Conservation (phyloP, 2,888 invertebrate species). For the Matsumyia berberina region DNA sequence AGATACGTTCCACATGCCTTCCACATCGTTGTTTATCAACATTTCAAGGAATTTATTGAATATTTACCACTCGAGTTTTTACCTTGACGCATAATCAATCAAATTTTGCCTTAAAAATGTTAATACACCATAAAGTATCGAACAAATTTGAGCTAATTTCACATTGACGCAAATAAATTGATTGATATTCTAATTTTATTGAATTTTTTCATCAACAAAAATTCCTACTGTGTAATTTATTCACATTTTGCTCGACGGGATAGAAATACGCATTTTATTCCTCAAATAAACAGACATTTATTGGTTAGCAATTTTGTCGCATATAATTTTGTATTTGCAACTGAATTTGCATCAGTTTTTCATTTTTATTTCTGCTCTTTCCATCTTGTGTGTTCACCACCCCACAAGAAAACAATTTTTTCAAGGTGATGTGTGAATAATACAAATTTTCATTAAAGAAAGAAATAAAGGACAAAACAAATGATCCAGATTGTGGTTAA, state of each 20-base stretch:
- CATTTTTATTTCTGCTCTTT: constrained; percentile 1
- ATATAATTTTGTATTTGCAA: neutral
- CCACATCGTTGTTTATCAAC: constrained; percentile 52
- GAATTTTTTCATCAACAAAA: neutral
- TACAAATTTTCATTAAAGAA: constrained; percentile 8
- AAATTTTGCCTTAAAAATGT: neutral
- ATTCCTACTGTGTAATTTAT: neutral
- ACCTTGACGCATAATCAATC: constrained; percentile 5
- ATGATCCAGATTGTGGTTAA: neutral
- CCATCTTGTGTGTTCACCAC: neutral
- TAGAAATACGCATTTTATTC: constrained; percentile 12
- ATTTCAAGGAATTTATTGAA: neutral
- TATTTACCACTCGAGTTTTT: neutral
- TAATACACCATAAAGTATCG: neutral
- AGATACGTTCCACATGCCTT: constrained; percentile 61
- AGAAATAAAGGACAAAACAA: neutral
- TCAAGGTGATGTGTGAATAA: constrained; percentile 2
- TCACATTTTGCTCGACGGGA: neutral
- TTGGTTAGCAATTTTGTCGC: constrained; percentile 22
- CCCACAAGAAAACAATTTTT: neutral
- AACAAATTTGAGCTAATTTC: neutral
- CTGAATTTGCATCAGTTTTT: constrained; percentile 49
- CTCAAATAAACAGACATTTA: constrained; percentile 1
- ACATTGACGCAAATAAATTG: constrained; percentile 3
- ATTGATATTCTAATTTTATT: neutral